These are phyloP conservation scores for Littorina saxatilis DNA, from an alignment of 1,140 invertebrate genomes.

Conservation along the genomic window DNA sequence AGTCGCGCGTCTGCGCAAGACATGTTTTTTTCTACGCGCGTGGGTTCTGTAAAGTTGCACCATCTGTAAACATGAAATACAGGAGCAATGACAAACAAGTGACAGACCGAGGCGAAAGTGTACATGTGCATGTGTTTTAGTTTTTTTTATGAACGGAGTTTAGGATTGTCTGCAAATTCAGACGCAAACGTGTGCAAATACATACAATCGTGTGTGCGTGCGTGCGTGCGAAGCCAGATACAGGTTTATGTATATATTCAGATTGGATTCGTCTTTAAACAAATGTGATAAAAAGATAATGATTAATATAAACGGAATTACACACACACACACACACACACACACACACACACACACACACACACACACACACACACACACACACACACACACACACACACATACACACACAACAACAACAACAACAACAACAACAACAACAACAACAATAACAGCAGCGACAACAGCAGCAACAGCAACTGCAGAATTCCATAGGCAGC, in stretches of 20 bases:
- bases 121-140: background rate
- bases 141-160: no score
- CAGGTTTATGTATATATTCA: no score
- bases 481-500: no score
- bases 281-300: background rate
- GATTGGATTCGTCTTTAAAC: no score
- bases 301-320: background rate
- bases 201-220: background rate
- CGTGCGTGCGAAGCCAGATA: no score
- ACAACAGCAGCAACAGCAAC: no score
- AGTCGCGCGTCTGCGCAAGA: background rate
- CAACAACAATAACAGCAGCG: no score
- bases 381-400: slow-evolving; percentile 15
- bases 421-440: no score
- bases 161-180: background rate
- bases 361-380: background rate
- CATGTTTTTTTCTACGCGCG: background rate
- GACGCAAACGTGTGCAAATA: background rate
- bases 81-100: no score
- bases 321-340: background rate
- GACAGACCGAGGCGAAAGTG: no score
- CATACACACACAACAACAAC: background rate
- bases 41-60: background rate
- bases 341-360: background rate
- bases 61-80: background rate